phyloP scores from a whole-genome alignment of 1,140 invertebrate genomes.

The Tetramorium parvispinum region DNA sequence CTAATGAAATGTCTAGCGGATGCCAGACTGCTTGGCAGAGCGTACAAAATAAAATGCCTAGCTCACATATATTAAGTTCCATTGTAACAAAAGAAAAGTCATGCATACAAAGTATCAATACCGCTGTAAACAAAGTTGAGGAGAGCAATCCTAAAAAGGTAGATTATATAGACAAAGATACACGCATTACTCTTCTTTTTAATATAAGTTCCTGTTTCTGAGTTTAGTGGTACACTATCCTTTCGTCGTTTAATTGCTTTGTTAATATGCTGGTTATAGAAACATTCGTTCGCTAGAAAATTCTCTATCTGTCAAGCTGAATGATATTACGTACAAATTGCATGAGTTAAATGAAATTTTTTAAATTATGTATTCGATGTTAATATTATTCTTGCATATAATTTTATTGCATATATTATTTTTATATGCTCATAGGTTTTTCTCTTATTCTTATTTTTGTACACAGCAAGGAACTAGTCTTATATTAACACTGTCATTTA shows the following conservation, averaged over 20 bases:
- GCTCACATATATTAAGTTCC: constrained; percentile 78
- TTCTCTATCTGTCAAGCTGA: constrained; percentile 36
- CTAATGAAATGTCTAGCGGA: constrained; percentile 77
- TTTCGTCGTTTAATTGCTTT: constrained; percentile 62
- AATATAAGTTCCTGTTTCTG: constrained; percentile 63
- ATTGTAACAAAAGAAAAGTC: constrained; percentile 81
- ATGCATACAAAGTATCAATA: constrained; percentile 76
- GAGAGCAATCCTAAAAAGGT: constrained; percentile 82
- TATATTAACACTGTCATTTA: constrained; percentile 17
- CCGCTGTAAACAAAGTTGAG: constrained; percentile 78
- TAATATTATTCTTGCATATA: constrained; percentile 16
- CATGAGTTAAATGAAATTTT: constrained; percentile 58
- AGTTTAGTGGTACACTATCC: constrained; percentile 61
- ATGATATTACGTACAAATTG: constrained; percentile 52
- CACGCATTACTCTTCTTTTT: constrained; percentile 56
- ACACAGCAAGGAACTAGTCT: not conserved
- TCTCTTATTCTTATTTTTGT: not conserved
- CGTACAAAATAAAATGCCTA: constrained; percentile 79
- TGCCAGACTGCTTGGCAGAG: constrained; percentile 78
- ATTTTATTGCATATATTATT: constrained; percentile 7
- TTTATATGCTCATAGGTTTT: constrained; percentile 17
- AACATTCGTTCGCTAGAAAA: constrained; percentile 21
- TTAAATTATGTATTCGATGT: constrained; percentile 49
- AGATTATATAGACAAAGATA: constrained; percentile 74
- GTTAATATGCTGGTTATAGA: constrained; percentile 65